Evolutionary conservation across 2,888 invertebrate species (phyloP).

Genomic region (Oegoconia quadripuncta): DNA sequence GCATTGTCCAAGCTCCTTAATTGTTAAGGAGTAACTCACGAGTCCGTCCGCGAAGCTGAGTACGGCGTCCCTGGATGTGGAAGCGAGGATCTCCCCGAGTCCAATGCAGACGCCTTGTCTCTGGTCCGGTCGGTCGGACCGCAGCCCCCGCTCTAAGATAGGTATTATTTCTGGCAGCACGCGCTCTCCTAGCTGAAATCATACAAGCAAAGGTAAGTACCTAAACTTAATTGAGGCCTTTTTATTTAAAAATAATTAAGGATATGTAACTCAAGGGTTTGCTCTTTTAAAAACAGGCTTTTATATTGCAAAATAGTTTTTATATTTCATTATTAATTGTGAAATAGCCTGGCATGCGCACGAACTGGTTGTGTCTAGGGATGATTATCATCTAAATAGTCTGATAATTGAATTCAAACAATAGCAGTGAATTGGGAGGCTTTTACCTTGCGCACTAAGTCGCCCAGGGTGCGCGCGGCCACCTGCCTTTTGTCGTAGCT

Average conservation of each 20-base stretch:
- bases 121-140: constrained; percentile 95
- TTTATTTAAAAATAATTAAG: too few relatives aligned
- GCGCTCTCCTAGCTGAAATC: constrained; percentile 89
- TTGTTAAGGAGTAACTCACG: constrained; percentile 25
- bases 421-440: too few relatives aligned
- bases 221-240: too few relatives aligned
- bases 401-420: too few relatives aligned
- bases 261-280: too few relatives aligned
- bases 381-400: too few relatives aligned
- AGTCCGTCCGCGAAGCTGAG: constrained; percentile 80
- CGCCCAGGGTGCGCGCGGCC: constrained; percentile 97
- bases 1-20: too few relatives aligned
- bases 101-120: constrained; percentile 99
- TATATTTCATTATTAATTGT: too few relatives aligned
- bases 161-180: constrained; percentile 99
- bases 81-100: constrained; percentile 97
- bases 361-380: too few relatives aligned
- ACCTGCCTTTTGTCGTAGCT: constrained; percentile 98
- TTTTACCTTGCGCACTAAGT: constrained; percentile 93
- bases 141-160: constrained; percentile 95
- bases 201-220: constrained; percentile 3
- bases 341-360: too few relatives aligned
- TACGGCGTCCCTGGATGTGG: constrained; percentile 96
- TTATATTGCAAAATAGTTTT: too few relatives aligned
- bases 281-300: too few relatives aligned